Percentiles rank a stretch among this genome's conserved stretches.
Conservation (phyloP, 2,797 vertebrate species). For the Gallirallus australis region DNA sequence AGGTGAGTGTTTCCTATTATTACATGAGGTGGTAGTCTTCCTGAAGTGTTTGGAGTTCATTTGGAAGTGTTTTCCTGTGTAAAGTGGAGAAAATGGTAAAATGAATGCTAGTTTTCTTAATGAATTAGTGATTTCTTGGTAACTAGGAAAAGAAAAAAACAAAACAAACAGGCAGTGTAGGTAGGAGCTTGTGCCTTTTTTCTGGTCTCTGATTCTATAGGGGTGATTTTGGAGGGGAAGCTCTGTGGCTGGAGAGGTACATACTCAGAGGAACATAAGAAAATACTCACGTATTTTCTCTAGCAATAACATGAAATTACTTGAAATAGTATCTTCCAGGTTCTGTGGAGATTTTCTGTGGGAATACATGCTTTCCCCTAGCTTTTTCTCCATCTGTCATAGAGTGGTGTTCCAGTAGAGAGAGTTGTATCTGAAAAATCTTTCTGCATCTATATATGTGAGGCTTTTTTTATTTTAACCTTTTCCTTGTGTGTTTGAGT, state of each 20-base stretch:
- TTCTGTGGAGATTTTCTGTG: neutral
- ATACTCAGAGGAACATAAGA: no score
- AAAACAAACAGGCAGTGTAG: neutral
- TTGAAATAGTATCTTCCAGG: neutral
- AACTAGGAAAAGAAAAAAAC: neutral
- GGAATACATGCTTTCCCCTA: neutral
- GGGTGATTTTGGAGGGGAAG: neutral
- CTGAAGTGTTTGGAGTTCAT: neutral
- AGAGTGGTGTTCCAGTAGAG: neutral
- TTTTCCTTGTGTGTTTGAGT: neutral
- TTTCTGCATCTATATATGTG: neutral
- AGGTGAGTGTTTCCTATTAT: neutral
- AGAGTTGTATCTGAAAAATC: neutral
- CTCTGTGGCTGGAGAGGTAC: neutral
- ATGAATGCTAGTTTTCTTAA: neutral
- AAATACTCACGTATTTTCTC: neutral
- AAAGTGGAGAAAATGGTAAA: neutral
- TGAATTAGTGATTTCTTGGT: neutral
- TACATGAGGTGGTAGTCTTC: neutral
- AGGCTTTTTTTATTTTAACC: neutral
- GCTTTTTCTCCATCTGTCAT: neutral
- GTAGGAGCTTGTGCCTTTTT: neutral
- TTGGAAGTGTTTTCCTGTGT: neutral
- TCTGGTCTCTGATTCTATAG: rapidly evolving
- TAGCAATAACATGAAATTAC: neutral